phyloP scores from a whole-genome alignment of 2,797 vertebrate genomes.

The Chrosomus eos region DNA sequence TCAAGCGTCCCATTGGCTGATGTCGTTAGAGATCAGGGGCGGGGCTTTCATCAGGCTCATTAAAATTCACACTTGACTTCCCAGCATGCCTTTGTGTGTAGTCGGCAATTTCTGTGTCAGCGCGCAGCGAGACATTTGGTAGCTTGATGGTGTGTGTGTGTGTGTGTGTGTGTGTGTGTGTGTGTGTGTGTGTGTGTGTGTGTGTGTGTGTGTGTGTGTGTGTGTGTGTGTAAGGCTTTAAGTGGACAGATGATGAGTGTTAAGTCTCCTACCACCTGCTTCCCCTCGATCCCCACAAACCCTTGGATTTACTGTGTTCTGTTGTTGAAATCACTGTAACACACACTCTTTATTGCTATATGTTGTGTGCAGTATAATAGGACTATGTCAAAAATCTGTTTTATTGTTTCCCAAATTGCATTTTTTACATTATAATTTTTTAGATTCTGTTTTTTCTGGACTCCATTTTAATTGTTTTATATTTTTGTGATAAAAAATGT shows the following conservation, averaged over 20 bases:
- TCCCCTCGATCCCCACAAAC: not conserved
- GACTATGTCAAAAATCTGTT: not conserved
- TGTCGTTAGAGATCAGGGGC: constrained; percentile 46
- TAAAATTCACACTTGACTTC: constrained; percentile 25
- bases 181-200: not conserved
- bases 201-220: constrained; percentile 29
- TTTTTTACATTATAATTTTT: too few relatives aligned
- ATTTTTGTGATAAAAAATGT: too few relatives aligned
- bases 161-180: not conserved
- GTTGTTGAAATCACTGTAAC: not conserved
- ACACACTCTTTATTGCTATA: not conserved
- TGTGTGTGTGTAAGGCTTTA: constrained; percentile 47
- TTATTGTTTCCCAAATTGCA: not conserved
- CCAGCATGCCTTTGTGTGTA: not conserved
- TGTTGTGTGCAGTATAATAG: not conserved
- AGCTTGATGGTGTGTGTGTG: not conserved
- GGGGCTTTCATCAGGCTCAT: constrained; percentile 5
- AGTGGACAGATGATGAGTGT: constrained; percentile 55
- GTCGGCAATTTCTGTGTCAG: not conserved
- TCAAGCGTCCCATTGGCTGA: constrained; percentile 57
- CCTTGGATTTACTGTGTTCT: not conserved
- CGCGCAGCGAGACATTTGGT: not conserved
- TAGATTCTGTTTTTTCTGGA: too few relatives aligned
- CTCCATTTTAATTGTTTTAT: too few relatives aligned
- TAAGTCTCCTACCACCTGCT: constrained; percentile 28